Percentiles rank a stretch among this genome's conserved stretches.
phyloP scores from a whole-genome alignment of 2,797 vertebrate species.

The Poecilia picta region DNA sequence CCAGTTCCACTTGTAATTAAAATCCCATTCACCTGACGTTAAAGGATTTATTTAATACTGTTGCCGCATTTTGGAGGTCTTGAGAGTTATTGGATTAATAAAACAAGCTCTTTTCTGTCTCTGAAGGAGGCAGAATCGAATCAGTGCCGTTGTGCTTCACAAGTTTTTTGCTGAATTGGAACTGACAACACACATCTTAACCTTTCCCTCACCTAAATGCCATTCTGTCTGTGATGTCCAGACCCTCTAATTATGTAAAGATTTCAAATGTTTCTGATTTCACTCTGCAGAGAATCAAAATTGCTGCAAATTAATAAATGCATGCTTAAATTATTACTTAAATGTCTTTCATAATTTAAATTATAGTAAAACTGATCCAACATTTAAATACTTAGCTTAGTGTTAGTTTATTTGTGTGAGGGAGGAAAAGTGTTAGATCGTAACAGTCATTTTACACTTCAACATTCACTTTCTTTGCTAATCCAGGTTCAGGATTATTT shows the following conservation, averaged over 20 bases:
- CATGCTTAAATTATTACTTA: not conserved
- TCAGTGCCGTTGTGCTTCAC: not conserved
- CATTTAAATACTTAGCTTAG: not conserved
- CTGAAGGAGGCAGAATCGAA: constrained; percentile 13
- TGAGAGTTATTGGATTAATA: constrained; percentile 12
- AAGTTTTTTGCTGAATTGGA: constrained; percentile 4
- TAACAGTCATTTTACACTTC: not conserved
- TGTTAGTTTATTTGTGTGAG: not conserved
- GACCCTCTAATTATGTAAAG: not conserved
- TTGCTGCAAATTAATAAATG: not conserved
- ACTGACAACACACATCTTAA: constrained; percentile 17
- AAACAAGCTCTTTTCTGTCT: constrained; percentile 8
- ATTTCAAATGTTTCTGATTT: not conserved
- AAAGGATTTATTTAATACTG: constrained; percentile 32
- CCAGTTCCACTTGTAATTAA: constrained; percentile 52
- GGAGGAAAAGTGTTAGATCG: not conserved
- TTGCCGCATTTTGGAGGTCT: constrained; percentile 25
- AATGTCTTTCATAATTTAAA: not conserved
- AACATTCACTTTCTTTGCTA: not conserved
- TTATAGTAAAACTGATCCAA: not conserved
- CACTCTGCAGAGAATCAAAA: not conserved
- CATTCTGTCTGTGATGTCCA: not conserved
- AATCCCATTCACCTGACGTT: constrained; percentile 22
- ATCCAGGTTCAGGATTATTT: too few relatives aligned
- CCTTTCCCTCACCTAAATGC: constrained; percentile 4